Base-by-base conservation (phyloP, 2,888 invertebrate species). In the Idaea biselata region DNA sequence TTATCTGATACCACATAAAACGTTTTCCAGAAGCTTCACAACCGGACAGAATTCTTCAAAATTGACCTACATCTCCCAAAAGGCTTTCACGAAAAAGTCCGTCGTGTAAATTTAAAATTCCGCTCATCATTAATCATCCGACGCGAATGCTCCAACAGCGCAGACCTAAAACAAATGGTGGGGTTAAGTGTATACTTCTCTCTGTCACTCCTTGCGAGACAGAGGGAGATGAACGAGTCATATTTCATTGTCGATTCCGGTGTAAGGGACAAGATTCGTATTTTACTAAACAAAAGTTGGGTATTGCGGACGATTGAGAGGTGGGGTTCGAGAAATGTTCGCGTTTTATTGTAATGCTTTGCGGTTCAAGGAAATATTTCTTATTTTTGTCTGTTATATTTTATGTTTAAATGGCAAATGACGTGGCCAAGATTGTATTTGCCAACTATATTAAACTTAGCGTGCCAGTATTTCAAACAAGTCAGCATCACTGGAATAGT, bases 171-270 rank as follows among this genome's bases (percentile, higher is more conserved):
- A 83, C 83, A 81, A 84, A 84, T 83, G 80, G 81, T 73, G 73
- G 73, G 76, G 77, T 80, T 81, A 78, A 80, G 78, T 78, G 76
- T 77, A 73, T 72, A 63, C 55, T 70, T 62, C 62, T 83, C 82
- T 65, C 68, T 77, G 75, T 63, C 67, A 57, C 74, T n/a, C 62
- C 58, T 25, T 32, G 59, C 59, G 63, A 68, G 72, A 32, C 55
- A 58, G 72, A 78, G 76, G 73, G 66, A 74, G 77, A 79, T 73
- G 61, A 66, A 61, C 63, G 68, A 60, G 71, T 78, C 81, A 84
- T 86, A 85, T 80, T 86, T 86, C 81, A 85, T 79, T 77, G 84
- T 83, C 83, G 80, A 85, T 81, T 77, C 76, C 75, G 77, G 78
- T 83, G 80, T 80, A 75, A 78, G 75, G 73, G 81, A 82, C 81